Base-by-base conservation (phyloP, 2,113 vertebrate genomes). In the Malurus melanocephalus region DNA sequence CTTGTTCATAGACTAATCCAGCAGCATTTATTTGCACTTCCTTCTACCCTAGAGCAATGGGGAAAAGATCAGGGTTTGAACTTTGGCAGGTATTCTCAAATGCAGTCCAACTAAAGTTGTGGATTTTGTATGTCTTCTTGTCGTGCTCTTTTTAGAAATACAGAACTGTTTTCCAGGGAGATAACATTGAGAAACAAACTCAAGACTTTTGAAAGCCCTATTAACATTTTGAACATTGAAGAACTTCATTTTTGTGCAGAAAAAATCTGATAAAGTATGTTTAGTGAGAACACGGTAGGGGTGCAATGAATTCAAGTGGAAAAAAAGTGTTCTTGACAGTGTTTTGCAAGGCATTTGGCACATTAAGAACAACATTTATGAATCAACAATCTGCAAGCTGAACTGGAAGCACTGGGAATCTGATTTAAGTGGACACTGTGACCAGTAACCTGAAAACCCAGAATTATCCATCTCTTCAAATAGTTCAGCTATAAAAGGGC, bases 11-110 rank as follows among this genome's bases (percentile, higher is more conserved):
- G 55, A 45, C 38, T 65, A n/a, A 89, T 59, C 60, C 61, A 87
- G 65, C 76, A 73, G 76, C 33, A 18, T 48, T 80, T 59, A 76
- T 59, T 61, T 82, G 51, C 60, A 66, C 35, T 89, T 89, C 64
- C 64, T 91, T 80, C 68, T 83, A 66, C 60, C 82, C 82, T 56
- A 59, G 11, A 74, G 56, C 60, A 89, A 79, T 9, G n/a, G 38
- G 60, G 73, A 72, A 64, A 92, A 42, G 81, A 46, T 56, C 45
- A 85, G 60, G 52, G 60, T 66, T 75, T 87, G 56, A 93, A 66
- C 78, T 80, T 89, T 14, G 18, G 20, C 59, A 65, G 14, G 17
- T 72, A 35, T 68, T 76, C 92, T 87, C 75, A 87, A 68, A 61
- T 7, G 16, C 3, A 85, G 35, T 32, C 42, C 69, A 87, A 92